These are phyloP conservation scores for Archivesica marissinica DNA, from an alignment of 1,140 invertebrate genomes.

Conservation along the genomic window DNA sequence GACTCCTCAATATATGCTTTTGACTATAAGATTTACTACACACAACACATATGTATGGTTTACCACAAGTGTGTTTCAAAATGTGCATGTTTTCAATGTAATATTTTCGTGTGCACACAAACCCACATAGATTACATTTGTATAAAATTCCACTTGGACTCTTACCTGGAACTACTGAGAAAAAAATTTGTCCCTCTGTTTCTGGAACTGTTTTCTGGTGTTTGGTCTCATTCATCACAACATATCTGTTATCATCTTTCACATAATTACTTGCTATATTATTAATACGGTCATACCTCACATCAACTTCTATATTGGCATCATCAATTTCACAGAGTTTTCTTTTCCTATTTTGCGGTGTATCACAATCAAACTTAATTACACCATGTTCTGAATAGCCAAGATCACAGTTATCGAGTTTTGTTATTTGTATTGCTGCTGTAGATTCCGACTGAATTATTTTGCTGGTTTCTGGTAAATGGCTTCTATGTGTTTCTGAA, in stretches of 20 bases:
- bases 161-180: neutral
- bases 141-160: neutral
- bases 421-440: too few species aligned
- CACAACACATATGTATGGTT: conserved; percentile 32
- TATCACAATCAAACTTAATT: neutral
- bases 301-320: neutral
- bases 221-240: neutral
- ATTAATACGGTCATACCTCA: neutral
- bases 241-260: too few species aligned
- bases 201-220: neutral
- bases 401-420: too few species aligned
- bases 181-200: neutral
- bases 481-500: neutral
- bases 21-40: conserved; percentile 8
- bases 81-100: conserved; percentile 21
- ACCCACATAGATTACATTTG: conserved; percentile 42
- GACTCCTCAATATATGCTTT: conserved; percentile 15
- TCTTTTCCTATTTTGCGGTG: too few species aligned
- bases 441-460: neutral
- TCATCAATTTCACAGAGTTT: neutral
- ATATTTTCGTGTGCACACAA: conserved; percentile 28
- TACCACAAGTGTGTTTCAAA: conserved; percentile 4
- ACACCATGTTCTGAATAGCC: neutral
- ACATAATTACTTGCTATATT: too few species aligned
- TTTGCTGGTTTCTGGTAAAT: neutral